Percentiles rank a stretch among this genome's conserved stretches.
phyloP scores from a whole-genome alignment of 1,140 invertebrate species.

The Zelostemma sp. region DNA sequence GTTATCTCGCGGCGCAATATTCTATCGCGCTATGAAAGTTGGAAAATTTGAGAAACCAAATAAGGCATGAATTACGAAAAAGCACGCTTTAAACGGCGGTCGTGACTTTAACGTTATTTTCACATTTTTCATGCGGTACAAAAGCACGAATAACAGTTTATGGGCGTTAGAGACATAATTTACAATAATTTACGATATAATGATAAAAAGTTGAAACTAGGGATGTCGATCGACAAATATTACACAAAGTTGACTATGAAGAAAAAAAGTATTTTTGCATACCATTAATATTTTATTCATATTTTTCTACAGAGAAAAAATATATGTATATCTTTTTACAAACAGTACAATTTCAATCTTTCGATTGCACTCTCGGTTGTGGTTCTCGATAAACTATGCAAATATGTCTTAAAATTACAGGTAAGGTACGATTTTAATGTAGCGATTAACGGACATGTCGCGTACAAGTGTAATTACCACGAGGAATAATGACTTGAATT shows the following conservation, averaged over 20 bases:
- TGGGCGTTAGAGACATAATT: too few species aligned
- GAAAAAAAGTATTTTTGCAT: constrained; percentile 1
- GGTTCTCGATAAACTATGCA: constrained; percentile 24
- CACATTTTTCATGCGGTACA: background rate
- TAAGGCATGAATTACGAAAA: background rate
- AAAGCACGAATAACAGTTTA: background rate
- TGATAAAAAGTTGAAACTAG: too few species aligned
- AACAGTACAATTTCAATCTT: constrained; percentile 20
- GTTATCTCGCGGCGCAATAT: background rate
- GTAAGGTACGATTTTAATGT: constrained; percentile 29
- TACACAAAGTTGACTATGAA: too few species aligned
- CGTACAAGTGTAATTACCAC: background rate
- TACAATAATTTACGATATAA: too few species aligned
- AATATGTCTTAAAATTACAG: constrained; percentile 19
- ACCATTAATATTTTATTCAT: constrained; percentile 43
- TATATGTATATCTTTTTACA: constrained; percentile 24
- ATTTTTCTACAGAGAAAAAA: constrained; percentile 27
- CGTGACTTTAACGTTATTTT: background rate
- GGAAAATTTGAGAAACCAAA: background rate
- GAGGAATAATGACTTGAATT: constrained; percentile 5
- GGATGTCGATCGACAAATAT: background rate
- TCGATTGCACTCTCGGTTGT: background rate
- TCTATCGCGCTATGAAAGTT: background rate
- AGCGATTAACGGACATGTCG: constrained; percentile 7
- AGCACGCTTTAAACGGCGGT: background rate